phyloP scores from a whole-genome alignment of 2,888 invertebrate genomes.

The Ophioninae sp. region DNA sequence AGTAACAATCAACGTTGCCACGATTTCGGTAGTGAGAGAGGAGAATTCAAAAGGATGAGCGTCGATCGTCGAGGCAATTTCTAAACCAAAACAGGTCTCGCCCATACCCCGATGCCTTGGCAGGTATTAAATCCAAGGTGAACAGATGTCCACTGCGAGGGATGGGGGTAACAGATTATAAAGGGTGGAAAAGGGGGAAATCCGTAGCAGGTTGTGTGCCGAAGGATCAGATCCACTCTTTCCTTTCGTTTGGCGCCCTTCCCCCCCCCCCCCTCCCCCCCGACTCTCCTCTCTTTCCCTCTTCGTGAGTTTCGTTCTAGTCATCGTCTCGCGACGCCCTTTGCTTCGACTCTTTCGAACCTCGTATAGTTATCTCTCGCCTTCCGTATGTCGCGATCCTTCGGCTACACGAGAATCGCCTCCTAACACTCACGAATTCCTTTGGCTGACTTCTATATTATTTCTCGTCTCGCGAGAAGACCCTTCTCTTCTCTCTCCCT shows the following conservation, averaged over 20 bases:
- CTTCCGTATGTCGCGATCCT: slow-evolving; percentile 63
- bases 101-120: background rate
- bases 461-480: slow-evolving; percentile 23
- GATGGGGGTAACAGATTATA: background rate
- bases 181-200: slow-evolving; percentile 20
- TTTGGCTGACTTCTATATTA: slow-evolving; percentile 58
- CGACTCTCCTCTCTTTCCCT: background rate
- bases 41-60: slow-evolving; percentile 54
- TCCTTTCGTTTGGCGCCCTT: slow-evolving; percentile 31
- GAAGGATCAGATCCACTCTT: slow-evolving; percentile 39
- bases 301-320: slow-evolving; percentile 20
- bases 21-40: background rate
- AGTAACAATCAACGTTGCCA: background rate
- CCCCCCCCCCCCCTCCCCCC: slow-evolving; percentile 5
- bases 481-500: slow-evolving; percentile 4
- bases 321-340: slow-evolving; percentile 43
- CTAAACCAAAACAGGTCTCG: too few species aligned
- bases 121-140: slow-evolving; percentile 44
- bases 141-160: slow-evolving; percentile 56
- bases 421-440: slow-evolving; percentile 60
- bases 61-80: slow-evolving; percentile 6
- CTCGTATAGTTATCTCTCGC: slow-evolving; percentile 49
- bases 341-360: slow-evolving; percentile 16
- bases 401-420: background rate
- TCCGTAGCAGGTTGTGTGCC: slow-evolving; percentile 55